These are phyloP conservation scores for Pegoplata infirma DNA, from an alignment of 2,888 invertebrate species.

Conservation along the genomic window DNA sequence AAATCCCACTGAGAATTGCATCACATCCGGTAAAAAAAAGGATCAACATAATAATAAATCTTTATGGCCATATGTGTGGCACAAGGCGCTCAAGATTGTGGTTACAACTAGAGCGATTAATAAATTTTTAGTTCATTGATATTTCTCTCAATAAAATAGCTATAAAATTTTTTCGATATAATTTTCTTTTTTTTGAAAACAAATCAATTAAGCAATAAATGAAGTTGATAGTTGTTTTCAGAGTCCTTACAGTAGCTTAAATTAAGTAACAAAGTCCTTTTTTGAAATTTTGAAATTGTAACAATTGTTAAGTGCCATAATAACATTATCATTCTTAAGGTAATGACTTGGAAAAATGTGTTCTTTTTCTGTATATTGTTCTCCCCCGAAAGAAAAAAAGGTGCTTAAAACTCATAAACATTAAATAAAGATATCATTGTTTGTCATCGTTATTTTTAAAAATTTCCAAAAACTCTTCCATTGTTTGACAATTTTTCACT, in stretches of 20 bases:
- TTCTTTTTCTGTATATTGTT: background rate
- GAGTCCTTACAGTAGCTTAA: conserved; percentile 9
- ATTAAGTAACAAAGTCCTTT: background rate
- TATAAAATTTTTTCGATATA: conserved; percentile 18
- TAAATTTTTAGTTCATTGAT: background rate
- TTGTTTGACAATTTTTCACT: conserved; percentile 48
- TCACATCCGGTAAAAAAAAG: conserved; percentile 12
- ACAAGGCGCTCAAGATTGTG: conserved; percentile 18
- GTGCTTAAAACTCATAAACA: conserved; percentile 8
- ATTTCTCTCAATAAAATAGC: no score
- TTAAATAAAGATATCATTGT: conserved; percentile 34
- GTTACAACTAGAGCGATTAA: conserved; percentile 2
- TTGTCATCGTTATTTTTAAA: conserved; percentile 5
- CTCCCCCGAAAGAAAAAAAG: no score
- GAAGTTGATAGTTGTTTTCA: background rate
- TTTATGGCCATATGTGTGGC: background rate
- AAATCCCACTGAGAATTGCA: conserved; percentile 20
- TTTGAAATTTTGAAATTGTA: background rate
- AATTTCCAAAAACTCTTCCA: background rate
- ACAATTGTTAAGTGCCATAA: conserved; percentile 20
- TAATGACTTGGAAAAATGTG: conserved; percentile 31
- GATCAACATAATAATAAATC: background rate
- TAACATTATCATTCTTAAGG: conserved; percentile 2
- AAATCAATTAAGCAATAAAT: background rate
- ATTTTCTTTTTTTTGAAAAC: background rate